These are phyloP conservation scores for Rhamphomyia laevipes DNA, from an alignment of 2,888 invertebrate genomes.

Conservation along the genomic window DNA sequence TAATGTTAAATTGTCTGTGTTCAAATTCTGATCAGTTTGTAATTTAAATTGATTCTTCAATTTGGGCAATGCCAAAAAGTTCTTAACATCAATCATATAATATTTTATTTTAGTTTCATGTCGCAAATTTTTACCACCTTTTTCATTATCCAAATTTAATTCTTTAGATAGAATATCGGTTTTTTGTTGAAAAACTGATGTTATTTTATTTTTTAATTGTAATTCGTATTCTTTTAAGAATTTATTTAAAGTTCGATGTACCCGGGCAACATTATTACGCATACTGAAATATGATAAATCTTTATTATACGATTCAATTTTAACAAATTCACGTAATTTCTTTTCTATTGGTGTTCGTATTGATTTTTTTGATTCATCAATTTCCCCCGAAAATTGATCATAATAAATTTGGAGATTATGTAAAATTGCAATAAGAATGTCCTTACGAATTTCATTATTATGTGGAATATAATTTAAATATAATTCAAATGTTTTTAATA, in stretches of 20 bases:
- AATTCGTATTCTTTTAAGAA: constrained; percentile 76
- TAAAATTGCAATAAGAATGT: constrained; percentile 47
- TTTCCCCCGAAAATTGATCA: constrained; percentile 57
- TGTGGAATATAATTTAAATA: constrained; percentile 51
- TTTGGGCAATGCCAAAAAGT: constrained; percentile 27
- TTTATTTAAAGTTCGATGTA: constrained; percentile 78
- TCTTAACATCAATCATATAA: constrained; percentile 28
- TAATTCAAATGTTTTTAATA: constrained; percentile 71
- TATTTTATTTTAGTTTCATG: constrained; percentile 29
- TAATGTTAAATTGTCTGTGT: constrained; percentile 9
- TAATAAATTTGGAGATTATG: constrained; percentile 82
- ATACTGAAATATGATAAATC: constrained; percentile 92
- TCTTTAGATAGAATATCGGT: constrained; percentile 28
- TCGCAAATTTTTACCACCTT: constrained; percentile 28
- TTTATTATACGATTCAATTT: constrained; percentile 88
- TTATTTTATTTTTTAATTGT: constrained; percentile 33
- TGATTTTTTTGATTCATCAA: constrained; percentile 51
- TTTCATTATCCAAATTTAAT: constrained; percentile 27
- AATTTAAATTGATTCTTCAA: neutral
- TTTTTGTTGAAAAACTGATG: constrained; percentile 34
- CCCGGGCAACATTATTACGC: constrained; percentile 76
- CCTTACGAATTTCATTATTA: constrained; percentile 24
- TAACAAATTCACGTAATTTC: constrained; percentile 83
- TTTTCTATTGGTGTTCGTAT: constrained; percentile 77
- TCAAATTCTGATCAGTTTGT: neutral